These are phyloP conservation scores for Eupithecia subumbrata DNA, from an alignment of 2,888 invertebrate genomes.

Conservation along the genomic window DNA sequence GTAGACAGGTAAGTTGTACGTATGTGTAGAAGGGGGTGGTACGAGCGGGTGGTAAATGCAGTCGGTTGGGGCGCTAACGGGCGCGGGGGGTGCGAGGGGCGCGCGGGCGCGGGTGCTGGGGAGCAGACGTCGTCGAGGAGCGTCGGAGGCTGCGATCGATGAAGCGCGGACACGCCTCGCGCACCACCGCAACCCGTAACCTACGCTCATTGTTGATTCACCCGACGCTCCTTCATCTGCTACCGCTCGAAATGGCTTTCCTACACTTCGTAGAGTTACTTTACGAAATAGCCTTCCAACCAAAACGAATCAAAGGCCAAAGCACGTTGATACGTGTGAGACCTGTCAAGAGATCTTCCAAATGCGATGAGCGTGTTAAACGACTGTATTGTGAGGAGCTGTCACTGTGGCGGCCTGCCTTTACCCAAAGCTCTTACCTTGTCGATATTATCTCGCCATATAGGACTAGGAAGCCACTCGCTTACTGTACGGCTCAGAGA, in stretches of 20 bases:
- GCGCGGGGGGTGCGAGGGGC: slow-evolving; percentile 60
- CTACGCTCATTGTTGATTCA: slow-evolving; percentile 75
- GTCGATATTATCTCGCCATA: slow-evolving; percentile 70
- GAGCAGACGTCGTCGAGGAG: slow-evolving; percentile 81
- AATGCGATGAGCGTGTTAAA: slow-evolving; percentile 81
- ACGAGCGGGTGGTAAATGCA: slow-evolving; percentile 80
- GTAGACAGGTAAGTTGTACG: slow-evolving; percentile 69
- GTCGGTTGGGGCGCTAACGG: slow-evolving; percentile 82
- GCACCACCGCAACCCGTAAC: slow-evolving; percentile 69
- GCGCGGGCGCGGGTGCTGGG: slow-evolving; percentile 50
- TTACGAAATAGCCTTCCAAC: slow-evolving; percentile 41
- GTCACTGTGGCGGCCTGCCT: slow-evolving; percentile 74
- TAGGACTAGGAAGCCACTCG: slow-evolving; percentile 68
- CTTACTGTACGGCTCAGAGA: slow-evolving; percentile 52
- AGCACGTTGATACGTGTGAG: slow-evolving; percentile 53
- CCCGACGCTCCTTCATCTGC: slow-evolving; percentile 53
- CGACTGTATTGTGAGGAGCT: slow-evolving; percentile 77
- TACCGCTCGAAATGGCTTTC: slow-evolving; percentile 31
- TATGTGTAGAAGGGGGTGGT: slow-evolving; percentile 62
- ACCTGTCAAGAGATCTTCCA: slow-evolving; percentile 76
- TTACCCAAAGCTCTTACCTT: slow-evolving; percentile 58
- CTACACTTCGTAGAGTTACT: slow-evolving; percentile 24
- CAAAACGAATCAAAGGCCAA: slow-evolving; percentile 54
- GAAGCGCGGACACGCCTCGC: slow-evolving; percentile 84
- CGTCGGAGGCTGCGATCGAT: slow-evolving; percentile 83